These are phyloP conservation scores for Dreissena rostriformis DNA, from an alignment of 1,140 invertebrate species.

Conservation along the genomic window DNA sequence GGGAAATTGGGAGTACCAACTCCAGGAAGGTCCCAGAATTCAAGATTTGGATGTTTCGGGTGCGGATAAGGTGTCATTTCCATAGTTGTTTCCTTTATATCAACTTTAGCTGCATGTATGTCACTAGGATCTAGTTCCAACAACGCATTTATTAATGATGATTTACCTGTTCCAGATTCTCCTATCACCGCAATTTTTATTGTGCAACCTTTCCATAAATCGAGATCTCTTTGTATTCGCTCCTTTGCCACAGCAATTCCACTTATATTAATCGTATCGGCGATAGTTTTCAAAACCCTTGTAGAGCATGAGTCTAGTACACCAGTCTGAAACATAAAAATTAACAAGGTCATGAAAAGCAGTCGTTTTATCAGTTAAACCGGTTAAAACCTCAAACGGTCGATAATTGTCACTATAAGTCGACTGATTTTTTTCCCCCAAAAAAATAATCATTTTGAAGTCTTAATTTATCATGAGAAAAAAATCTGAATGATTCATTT, in stretches of 20 bases:
- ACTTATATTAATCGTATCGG: too few relatives aligned
- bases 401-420: too few relatives aligned
- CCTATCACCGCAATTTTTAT: conserved; percentile 2
- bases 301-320: too few relatives aligned
- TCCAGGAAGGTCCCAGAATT: conserved; percentile 5
- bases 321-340: too few relatives aligned
- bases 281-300: too few relatives aligned
- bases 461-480: too few relatives aligned
- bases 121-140: neutral
- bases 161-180: conserved; percentile 12
- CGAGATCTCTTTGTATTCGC: neutral
- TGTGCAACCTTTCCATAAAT: neutral
- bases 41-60: neutral
- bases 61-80: neutral
- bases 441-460: too few relatives aligned
- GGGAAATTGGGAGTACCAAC: neutral
- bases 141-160: conserved; percentile 19
- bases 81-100: neutral
- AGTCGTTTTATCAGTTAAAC: too few relatives aligned
- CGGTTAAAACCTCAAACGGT: too few relatives aligned
- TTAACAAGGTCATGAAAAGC: too few relatives aligned
- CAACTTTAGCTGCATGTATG: neutral
- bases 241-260: neutral
- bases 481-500: too few relatives aligned
- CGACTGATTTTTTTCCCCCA: too few relatives aligned